Evolutionary conservation across 2,888 invertebrate species (phyloP).

Genomic region (Hypomecis atomaria): DNA sequence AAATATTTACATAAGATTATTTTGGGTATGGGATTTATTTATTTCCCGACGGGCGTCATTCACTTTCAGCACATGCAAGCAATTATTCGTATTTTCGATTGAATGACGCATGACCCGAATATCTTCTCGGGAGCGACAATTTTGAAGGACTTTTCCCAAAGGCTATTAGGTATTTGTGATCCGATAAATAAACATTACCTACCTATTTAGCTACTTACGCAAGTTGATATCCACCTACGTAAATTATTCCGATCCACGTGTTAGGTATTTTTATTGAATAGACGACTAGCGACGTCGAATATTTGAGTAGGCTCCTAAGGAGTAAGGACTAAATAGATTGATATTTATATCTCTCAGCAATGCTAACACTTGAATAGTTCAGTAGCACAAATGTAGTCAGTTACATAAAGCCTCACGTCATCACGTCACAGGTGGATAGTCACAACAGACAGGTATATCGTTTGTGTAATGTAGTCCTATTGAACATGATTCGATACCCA

Average conservation of each 20-base stretch:
- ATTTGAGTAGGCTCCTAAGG: slow-evolving; percentile 3
- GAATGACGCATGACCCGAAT: slow-evolving; percentile 76
- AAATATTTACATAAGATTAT: slow-evolving; percentile 78
- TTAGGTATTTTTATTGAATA: background rate
- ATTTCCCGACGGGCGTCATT: slow-evolving; percentile 71
- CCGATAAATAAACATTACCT: slow-evolving; percentile 30
- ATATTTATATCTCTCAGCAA: slow-evolving; percentile 19
- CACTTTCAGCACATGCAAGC: slow-evolving; percentile 74
- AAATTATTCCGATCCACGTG: slow-evolving; percentile 4
- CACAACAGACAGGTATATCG: slow-evolving; percentile 1
- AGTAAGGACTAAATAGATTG: background rate
- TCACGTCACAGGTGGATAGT: slow-evolving; percentile 18
- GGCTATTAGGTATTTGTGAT: slow-evolving; percentile 33
- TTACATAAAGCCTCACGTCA: slow-evolving; percentile 18
- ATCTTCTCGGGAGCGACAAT: slow-evolving; percentile 59
- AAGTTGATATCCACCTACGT: slow-evolving; percentile 26
- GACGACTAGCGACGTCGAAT: background rate
- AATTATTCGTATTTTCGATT: slow-evolving; percentile 70
- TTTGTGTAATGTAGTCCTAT: slow-evolving; percentile 7
- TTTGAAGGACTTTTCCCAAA: slow-evolving; percentile 47
- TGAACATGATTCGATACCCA: background rate
- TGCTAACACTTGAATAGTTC: slow-evolving; percentile 27
- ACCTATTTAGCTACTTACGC: slow-evolving; percentile 11
- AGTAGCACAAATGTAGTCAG: slow-evolving; percentile 8
- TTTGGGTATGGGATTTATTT: slow-evolving; percentile 70